Evolutionary conservation across 2,797 vertebrate species (phyloP).

Genomic region (Poeciliopsis infans): DNA sequence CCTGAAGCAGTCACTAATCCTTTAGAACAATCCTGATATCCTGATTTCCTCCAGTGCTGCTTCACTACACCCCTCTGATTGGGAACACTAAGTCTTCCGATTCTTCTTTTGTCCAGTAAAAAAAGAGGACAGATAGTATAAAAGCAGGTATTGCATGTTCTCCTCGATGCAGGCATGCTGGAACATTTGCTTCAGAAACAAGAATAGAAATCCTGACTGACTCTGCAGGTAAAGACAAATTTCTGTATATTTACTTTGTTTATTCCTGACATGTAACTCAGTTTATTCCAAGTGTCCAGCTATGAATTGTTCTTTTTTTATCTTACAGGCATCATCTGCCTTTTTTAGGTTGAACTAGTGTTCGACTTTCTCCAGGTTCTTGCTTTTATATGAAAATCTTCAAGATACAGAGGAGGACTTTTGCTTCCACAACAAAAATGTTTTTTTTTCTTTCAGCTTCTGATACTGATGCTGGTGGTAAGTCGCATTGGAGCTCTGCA

Average conservation of each 20-base stretch:
- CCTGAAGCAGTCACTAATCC: neutral
- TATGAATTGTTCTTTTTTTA: neutral
- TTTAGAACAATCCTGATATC: constrained; percentile 5
- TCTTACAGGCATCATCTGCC: constrained; percentile 4
- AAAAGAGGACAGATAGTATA: constrained; percentile 4
- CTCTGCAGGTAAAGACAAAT: constrained; percentile 25
- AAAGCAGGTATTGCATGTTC: neutral
- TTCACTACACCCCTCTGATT: constrained; percentile 19
- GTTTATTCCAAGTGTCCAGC: neutral
- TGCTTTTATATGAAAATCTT: neutral
- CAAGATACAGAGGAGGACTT: neutral
- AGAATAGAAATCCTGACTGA: neutral
- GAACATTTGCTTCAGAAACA: neutral
- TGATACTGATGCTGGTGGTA: constrained; percentile 21
- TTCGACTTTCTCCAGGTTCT: neutral
- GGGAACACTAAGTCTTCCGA: constrained; percentile 3
- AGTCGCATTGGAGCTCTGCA: constrained; percentile 6
- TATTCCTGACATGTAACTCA: neutral
- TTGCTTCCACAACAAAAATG: constrained; percentile 16
- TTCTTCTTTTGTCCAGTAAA: neutral
- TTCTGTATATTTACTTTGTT: neutral
- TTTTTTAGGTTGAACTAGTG: neutral
- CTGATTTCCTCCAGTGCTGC: neutral
- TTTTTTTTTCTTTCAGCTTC: neutral
- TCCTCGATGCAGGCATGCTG: neutral